A percentile compares a stretch with the other conserved stretches of the same genome.
Evolutionary conservation across 2,113 vertebrate genomes (phyloP).

Genomic region (Ciconia stormi): DNA sequence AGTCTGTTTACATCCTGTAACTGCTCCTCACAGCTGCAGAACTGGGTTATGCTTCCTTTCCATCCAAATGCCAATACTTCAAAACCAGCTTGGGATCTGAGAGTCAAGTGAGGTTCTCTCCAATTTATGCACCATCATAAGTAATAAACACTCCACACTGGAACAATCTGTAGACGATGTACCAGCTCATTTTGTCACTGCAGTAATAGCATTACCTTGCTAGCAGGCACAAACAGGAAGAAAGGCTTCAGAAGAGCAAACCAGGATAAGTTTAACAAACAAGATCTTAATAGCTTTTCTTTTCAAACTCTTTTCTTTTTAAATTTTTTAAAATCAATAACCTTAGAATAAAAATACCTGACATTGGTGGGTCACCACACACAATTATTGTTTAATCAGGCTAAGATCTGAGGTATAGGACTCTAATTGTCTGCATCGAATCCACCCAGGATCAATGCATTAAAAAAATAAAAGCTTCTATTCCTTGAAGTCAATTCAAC

Average conservation of each 20-base stretch:
- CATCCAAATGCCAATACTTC: background rate
- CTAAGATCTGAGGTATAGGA: background rate
- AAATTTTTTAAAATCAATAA: background rate
- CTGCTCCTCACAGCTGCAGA: conserved; percentile 8
- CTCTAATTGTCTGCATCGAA: background rate
- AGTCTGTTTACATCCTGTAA: background rate
- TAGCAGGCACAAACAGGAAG: background rate
- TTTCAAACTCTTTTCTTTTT: background rate
- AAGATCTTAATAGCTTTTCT: background rate
- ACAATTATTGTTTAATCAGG: background rate
- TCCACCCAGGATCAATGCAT: background rate
- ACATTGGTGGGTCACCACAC: conserved; percentile 2
- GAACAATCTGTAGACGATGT: background rate
- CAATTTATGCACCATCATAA: background rate
- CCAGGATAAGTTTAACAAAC: background rate
- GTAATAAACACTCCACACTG: background rate
- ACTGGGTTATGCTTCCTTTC: background rate
- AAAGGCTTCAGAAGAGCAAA: conserved; percentile 18
- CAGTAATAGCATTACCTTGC: background rate
- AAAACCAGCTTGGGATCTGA: background rate
- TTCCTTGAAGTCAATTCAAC: conserved; percentile 25
- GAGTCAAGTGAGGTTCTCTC: background rate
- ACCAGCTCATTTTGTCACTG: background rate
- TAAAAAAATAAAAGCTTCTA: conserved; percentile 26
- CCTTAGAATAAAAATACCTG: conserved; percentile 29